Conservation (phyloP, 2,888 invertebrate species). For the Chelonus formosanus region DNA sequence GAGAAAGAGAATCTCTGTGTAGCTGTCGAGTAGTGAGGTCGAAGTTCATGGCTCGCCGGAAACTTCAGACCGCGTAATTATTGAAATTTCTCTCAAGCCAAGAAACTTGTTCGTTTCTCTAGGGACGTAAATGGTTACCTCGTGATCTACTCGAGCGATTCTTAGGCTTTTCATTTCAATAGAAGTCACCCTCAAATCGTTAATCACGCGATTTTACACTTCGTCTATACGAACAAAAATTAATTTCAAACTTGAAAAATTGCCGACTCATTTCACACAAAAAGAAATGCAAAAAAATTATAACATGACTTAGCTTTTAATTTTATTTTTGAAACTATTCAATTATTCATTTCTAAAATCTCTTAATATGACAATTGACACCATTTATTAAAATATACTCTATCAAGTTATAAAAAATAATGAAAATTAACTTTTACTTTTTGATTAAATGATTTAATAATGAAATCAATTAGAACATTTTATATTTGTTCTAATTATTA, state of each 20-base stretch:
- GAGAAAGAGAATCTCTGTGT: conserved; percentile 20
- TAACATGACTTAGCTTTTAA: conserved; percentile 9
- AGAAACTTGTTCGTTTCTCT: conserved; percentile 38
- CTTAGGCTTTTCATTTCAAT: conserved; percentile 13
- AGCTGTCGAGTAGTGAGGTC: conserved; percentile 36
- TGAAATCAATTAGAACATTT: no score
- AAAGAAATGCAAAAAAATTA: no score
- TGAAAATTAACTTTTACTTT: no score
- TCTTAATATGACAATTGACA: no score
- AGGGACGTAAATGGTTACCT: conserved; percentile 31
- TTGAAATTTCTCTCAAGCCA: conserved; percentile 39
- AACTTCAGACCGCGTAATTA: conserved; percentile 42
- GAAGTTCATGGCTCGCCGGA: conserved; percentile 40
- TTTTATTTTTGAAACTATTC: conserved; percentile 22
- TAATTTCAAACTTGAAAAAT: conserved; percentile 7
- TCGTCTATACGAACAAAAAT: conserved; percentile 6
- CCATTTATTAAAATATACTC: no score
- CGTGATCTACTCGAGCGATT: conserved; percentile 31
- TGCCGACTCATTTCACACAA: background rate
- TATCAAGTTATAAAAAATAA: no score
- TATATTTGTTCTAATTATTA: no score
- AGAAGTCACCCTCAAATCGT: conserved; percentile 14
- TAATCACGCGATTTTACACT: conserved; percentile 30
- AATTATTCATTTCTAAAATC: no score
- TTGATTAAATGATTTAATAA: no score